phyloP scores from a whole-genome alignment of 2,888 invertebrate species.

The Rotaria macrura region DNA sequence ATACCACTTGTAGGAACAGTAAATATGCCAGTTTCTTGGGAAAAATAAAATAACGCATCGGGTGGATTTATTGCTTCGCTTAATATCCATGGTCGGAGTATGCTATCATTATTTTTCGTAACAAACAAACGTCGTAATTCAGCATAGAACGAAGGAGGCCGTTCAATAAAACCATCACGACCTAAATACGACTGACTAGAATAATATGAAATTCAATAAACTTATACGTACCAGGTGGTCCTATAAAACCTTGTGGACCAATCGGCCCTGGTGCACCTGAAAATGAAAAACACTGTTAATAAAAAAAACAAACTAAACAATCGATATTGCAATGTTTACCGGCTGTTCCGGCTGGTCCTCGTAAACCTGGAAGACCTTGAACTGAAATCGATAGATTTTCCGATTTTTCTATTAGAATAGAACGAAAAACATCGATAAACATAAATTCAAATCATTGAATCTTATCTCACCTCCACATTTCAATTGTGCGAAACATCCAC shows the following conservation, averaged over 20 bases:
- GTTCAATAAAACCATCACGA: constrained; percentile 10
- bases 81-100: neutral
- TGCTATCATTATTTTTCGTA: neutral
- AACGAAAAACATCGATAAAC: neutral
- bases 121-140: neutral
- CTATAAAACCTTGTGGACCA: neutral
- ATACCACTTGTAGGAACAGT: neutral
- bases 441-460: neutral
- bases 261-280: neutral
- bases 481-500: neutral
- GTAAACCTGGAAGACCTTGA: neutral
- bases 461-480: neutral
- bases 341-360: neutral
- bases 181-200: neutral
- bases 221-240: neutral
- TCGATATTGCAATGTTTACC: neutral
- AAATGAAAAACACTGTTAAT: neutral
- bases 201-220: neutral
- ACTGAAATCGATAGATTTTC: neutral
- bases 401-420: neutral
- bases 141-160: neutral
- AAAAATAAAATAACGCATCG: neutral
- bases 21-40: neutral
- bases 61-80: neutral
- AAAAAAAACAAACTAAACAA: neutral